phyloP scores from a whole-genome alignment of 2,888 invertebrate species.

The Drosophila sordidula region DNA sequence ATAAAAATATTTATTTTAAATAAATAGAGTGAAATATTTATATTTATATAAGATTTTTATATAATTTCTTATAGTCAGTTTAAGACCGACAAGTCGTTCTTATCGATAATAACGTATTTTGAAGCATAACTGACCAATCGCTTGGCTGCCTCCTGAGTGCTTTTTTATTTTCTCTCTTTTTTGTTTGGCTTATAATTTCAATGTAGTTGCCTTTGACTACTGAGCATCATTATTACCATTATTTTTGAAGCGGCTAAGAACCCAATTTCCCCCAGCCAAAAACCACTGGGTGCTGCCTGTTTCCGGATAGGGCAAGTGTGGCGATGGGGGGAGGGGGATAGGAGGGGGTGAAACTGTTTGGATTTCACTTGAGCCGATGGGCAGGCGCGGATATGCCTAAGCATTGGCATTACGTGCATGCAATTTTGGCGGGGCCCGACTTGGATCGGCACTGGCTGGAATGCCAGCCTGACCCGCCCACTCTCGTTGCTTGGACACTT shows the following conservation, averaged over 20 bases:
- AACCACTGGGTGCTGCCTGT: constrained; percentile 19
- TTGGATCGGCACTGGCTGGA: constrained; percentile 44
- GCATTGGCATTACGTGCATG: constrained; percentile 71
- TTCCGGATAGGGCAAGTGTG: constrained; percentile 10
- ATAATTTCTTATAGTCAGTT: neutral
- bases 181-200: constrained; percentile 28
- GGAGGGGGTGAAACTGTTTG: constrained; percentile 37
- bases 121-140: no score
- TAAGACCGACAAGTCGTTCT: neutral
- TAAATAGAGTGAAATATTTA: neutral
- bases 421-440: constrained; percentile 55
- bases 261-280: constrained; percentile 34
- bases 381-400: constrained; percentile 63
- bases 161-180: neutral
- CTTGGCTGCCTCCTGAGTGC: neutral
- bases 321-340: neutral
- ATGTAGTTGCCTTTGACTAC: neutral
- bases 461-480: constrained; percentile 66
- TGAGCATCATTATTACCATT: constrained; percentile 43
- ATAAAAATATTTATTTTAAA: no score
- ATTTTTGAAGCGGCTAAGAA: constrained; percentile 37
- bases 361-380: constrained; percentile 59
- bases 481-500: constrained; percentile 67
- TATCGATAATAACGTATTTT: neutral
- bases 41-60: neutral